Evolutionary conservation across 2,797 vertebrate genomes (phyloP).

Genomic region (Melanotaenia maccullochi): DNA sequence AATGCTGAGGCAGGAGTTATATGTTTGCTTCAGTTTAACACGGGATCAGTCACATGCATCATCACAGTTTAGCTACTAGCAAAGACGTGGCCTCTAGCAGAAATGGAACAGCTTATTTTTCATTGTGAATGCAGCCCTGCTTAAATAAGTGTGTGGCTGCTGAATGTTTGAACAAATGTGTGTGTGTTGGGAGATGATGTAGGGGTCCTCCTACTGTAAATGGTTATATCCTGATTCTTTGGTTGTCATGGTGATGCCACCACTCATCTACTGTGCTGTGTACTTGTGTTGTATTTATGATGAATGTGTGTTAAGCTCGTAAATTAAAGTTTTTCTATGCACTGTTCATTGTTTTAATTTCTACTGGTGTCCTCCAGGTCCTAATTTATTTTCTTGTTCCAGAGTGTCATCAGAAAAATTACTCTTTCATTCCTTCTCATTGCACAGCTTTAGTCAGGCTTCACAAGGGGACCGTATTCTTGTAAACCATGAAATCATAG

Average conservation of each 20-base stretch:
- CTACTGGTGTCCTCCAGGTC: conserved; percentile 22
- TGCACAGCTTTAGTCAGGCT: conserved; percentile 61
- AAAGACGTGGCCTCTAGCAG: conserved; percentile 7
- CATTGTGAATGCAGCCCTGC: conserved; percentile 7
- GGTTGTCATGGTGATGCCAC: conserved; percentile 57
- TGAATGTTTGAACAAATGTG: conserved; percentile 18
- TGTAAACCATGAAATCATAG: conserved; percentile 45
- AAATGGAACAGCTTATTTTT: not conserved
- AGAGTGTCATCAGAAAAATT: conserved; percentile 30
- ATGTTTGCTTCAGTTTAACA: too few species aligned
- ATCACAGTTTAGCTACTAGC: too few species aligned
- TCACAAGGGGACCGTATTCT: conserved; percentile 36
- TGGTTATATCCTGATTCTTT: conserved; percentile 61
- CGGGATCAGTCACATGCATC: too few species aligned
- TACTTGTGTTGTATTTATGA: conserved; percentile 58
- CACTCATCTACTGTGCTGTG: conserved; percentile 64
- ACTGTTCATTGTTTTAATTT: conserved; percentile 47
- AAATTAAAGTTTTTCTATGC: conserved; percentile 69
- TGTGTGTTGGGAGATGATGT: not conserved
- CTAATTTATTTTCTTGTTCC: conserved; percentile 38
- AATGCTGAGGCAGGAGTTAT: too few species aligned
- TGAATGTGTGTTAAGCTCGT: conserved; percentile 54
- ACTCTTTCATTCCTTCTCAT: conserved; percentile 30
- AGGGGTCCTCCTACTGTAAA: conserved; percentile 51
- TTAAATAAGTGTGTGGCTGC: conserved; percentile 21